phyloP scores from a whole-genome alignment of 35 echinoderm and acorn worm species.

The Eucidaris tribuloides region DNA sequence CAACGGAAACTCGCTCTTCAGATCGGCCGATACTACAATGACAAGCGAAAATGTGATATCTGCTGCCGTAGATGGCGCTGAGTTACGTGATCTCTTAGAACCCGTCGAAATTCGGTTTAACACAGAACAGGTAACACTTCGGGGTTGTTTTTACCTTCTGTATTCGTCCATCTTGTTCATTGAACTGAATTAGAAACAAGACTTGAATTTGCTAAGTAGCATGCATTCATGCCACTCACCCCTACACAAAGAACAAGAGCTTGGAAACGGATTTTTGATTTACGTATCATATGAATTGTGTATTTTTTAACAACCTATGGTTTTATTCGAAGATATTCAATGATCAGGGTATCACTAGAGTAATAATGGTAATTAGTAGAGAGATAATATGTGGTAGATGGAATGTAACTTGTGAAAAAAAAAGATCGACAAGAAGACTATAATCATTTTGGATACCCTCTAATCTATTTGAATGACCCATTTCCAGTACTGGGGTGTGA shows the following conservation, averaged over 20 bases:
- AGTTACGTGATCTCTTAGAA: background rate
- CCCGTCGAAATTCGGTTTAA: background rate
- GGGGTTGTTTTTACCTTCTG: background rate
- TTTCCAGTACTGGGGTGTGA: too few relatives aligned
- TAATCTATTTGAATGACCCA: too few relatives aligned
- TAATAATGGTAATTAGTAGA: too few relatives aligned
- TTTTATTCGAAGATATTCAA: too few relatives aligned
- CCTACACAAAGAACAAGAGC: background rate
- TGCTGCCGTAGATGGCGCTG: background rate
- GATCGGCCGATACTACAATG: background rate
- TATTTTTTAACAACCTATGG: background rate
- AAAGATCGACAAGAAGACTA: too few relatives aligned
- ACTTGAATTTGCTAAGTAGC: background rate
- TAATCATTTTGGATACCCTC: too few relatives aligned
- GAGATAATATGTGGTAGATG: too few relatives aligned
- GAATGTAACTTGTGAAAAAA: too few relatives aligned
- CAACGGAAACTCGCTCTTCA: slow-evolving; percentile 16
- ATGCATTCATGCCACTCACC: background rate
- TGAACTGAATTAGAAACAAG: background rate
- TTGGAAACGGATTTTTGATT: background rate
- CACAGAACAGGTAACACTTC: background rate
- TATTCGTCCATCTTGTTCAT: background rate
- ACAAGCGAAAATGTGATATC: slow-evolving; percentile 9
- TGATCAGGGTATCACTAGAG: too few relatives aligned
- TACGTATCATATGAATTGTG: background rate